Base-by-base conservation (phyloP, 2,797 vertebrate genomes). In the Spheniscus humboldti region DNA sequence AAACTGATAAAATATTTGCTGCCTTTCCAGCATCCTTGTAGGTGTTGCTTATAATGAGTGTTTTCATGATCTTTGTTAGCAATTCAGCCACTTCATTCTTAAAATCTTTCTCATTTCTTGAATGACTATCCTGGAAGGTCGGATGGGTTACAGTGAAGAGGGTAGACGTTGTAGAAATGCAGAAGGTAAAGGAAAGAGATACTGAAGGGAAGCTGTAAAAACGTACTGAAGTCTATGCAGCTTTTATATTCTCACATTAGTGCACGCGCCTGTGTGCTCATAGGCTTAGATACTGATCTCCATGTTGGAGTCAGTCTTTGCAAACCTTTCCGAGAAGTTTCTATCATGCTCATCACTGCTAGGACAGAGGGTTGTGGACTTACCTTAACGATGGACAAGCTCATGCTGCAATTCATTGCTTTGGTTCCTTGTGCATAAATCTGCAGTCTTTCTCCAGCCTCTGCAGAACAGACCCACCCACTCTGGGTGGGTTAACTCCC, bases 191-290 rank as follows among this genome's bases (percentile, higher is more conserved):
- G 31, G 17, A 13, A 57, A 33, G 43, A 57, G 22, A 33, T 20
- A 13, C 25, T 59, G 75, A 56, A 33, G 30, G 41, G 33, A 35
- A 77, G 15, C 33, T 57, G 13, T 59, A 72, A 55, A 82, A 83
- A 23, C 2, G 0, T 31, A 47, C 10, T 2, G 0, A n/a, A 69
- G 18, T 31, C 33, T 68, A 7, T 47, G 63, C 50, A 64, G 6
- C n/a, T 57, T 69, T 63, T 37, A 12, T 13, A 2, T 59, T 18
- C 25, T 57, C 24, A 30, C 13, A 2, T 75, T 6, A 31, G 11
- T 16, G n/a, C 37, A 15, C 7, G 7, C 64, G n/a, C 23, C 27
- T 35, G 11, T 41, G 13, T 18, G 75, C 50, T 52, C 11, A 17
- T 11, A 41, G 24, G 14, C 84, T 48, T 12, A 13, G 14, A 55